Evolutionary conservation across 2,113 vertebrate genomes (phyloP).

Genomic region (Bucco capensis): DNA sequence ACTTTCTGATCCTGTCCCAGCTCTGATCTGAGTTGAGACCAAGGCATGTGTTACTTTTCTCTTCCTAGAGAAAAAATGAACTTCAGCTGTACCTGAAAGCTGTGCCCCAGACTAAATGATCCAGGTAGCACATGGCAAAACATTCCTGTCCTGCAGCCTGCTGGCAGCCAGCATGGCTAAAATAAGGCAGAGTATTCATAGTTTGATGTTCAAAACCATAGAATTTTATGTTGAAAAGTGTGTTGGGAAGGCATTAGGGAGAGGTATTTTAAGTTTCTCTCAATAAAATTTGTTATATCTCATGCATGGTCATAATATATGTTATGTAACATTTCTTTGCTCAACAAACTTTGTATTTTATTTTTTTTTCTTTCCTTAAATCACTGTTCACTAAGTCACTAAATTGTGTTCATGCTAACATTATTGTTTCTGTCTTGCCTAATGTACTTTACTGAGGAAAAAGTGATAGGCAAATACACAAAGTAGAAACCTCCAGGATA

Average conservation of each 20-base stretch:
- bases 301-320: not conserved
- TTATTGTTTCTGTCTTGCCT: constrained; percentile 21
- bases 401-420: not conserved
- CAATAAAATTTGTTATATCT: not conserved
- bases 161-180: not conserved
- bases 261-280: not conserved
- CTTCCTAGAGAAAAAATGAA: not conserved
- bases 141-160: not conserved
- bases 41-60: not conserved
- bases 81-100: not conserved
- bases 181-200: not conserved
- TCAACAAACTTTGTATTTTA: not conserved
- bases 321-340: not conserved
- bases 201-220: not conserved
- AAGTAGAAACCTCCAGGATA: not conserved
- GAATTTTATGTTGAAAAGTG: not conserved
- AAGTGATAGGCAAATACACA: not conserved
- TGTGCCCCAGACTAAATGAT: not conserved
- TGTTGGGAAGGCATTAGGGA: not conserved
- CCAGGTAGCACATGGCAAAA: not conserved
- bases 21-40: not conserved
- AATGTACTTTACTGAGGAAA: not conserved
- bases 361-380: not conserved
- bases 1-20: not conserved
- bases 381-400: not conserved